Percentiles rank a stretch among this genome's conserved stretches.
Evolutionary conservation across 2,797 vertebrate species (phyloP).

Genomic region (Lepus townsendii): DNA sequence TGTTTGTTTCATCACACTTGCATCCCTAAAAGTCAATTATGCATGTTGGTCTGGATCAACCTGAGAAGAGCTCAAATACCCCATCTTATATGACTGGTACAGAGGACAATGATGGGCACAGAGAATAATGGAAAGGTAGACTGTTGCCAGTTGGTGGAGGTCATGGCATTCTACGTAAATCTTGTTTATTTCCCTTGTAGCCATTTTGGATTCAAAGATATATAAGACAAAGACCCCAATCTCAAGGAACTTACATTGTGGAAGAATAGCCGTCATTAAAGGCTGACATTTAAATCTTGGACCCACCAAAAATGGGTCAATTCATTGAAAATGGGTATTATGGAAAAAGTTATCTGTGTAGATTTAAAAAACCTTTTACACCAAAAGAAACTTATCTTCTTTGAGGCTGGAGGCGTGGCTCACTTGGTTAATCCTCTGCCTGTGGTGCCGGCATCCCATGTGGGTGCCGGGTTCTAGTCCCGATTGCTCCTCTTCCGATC

Average conservation of each 20-base stretch:
- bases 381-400: too few species aligned
- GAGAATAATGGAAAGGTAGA: not conserved
- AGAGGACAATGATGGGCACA: not conserved
- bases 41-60: not conserved
- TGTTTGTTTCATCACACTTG: not conserved
- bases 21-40: not conserved
- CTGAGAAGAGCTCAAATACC: not conserved
- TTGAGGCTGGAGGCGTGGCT: too few species aligned
- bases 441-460: too few species aligned
- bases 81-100: not conserved
- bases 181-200: constrained; percentile 11
- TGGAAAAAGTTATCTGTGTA: too few species aligned
- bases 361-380: too few species aligned
- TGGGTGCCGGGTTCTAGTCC: too few species aligned
- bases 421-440: too few species aligned
- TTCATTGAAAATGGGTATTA: too few species aligned
- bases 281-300: not conserved
- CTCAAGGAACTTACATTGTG: not conserved
- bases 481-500: too few species aligned
- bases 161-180: not conserved
- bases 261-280: not conserved
- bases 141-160: not conserved
- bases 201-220: not conserved
- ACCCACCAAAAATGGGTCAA: not conserved
- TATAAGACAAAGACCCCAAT: not conserved